A percentile compares a stretch with the other conserved stretches of the same genome.
These are phyloP conservation scores for Drosophila littoralis DNA, from an alignment of 1,140 invertebrate species.

Conservation along the genomic window DNA sequence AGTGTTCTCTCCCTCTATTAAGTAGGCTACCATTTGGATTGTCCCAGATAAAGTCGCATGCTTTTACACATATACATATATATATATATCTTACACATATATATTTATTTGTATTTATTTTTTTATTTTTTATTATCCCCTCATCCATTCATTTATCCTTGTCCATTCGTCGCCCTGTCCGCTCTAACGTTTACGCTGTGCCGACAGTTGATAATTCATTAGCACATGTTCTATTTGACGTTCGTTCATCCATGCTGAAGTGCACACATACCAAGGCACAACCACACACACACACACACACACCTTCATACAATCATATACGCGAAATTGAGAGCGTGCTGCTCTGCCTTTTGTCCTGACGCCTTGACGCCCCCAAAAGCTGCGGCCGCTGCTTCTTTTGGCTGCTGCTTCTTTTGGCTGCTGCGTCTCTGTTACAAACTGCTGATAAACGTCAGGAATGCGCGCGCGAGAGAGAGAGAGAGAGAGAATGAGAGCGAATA, in stretches of 20 bases:
- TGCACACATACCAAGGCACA: slow-evolving; percentile 37
- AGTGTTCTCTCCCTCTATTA: slow-evolving; percentile 20
- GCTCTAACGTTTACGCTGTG: slow-evolving; percentile 70
- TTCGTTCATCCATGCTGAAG: slow-evolving; percentile 74
- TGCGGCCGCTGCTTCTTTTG: slow-evolving; percentile 39
- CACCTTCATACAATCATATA: slow-evolving; percentile 3
- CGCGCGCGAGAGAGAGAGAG: slow-evolving; percentile 12
- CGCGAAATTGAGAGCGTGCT: slow-evolving; percentile 30
- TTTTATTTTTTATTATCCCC: slow-evolving; percentile 7
- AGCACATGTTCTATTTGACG: slow-evolving; percentile 82
- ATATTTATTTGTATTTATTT: not conserved
- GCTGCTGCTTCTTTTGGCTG: slow-evolving; percentile 51
- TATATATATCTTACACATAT: not conserved
- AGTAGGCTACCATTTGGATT: slow-evolving; percentile 44
- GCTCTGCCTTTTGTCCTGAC: slow-evolving; percentile 28
- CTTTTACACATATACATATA: not conserved
- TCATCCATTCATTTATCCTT: slow-evolving; percentile 40
- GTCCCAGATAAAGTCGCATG: slow-evolving; percentile 28
- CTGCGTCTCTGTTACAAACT: slow-evolving; percentile 73
- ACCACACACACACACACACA: slow-evolving; percentile 14
- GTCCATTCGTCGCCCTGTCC: slow-evolving; percentile 42
- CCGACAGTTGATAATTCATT: slow-evolving; percentile 80
- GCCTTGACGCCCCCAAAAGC: not conserved
- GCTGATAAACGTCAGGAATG: slow-evolving; percentile 47
- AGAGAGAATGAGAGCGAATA: not conserved